Base-by-base conservation (phyloP, 2,113 vertebrate genomes). In the Corapipo altera region DNA sequence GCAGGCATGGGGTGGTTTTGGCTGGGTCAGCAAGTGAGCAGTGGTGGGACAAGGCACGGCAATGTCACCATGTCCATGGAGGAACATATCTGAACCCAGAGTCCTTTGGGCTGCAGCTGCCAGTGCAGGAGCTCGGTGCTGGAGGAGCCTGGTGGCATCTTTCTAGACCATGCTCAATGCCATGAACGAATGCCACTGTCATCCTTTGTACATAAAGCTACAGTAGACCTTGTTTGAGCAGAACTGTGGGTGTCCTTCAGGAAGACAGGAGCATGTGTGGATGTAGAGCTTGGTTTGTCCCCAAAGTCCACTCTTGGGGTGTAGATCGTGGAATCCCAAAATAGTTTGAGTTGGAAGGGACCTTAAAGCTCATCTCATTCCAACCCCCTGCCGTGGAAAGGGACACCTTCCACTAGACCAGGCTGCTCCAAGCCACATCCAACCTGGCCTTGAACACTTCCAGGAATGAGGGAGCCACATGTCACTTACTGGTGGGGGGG, bases 41-140 rank as follows among this genome's bases (percentile, higher is more conserved):
- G 70, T 0, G 0, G 10, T 52, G 78, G 70, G 28, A 62, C 48
- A 26, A 82, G 70, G 80, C 41, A 9, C 41, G 33, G 33, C 75
- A 62, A 71, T 39, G 37, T 46, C 3, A 1, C 23, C 1, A 0
- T 37, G 5, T 4, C 52, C n/a, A 0, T 27, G 81, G 64, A 76
- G 52, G 15, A 61, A 35, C 11, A 1, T 1, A 18, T 24, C 73
- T 37, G 61, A 13, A 19, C 46, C 52, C 3, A 0, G 52, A n/a
- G 19, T 35, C 54, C 48, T 62, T 61, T 5, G 19, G 37, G 59
- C 54, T 73, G 65, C 43, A 46, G 21, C 51, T 3, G 0, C 37
- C 51, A 15, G 64, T 0, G 4, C 46, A 35, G 67, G 54, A 62
- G 23, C 41, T 69, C 16, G 5, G 51, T 32, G 49, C 55, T 58